These are phyloP conservation scores for Beris chalybata DNA, from an alignment of 2,888 invertebrate genomes.

Conservation along the genomic window DNA sequence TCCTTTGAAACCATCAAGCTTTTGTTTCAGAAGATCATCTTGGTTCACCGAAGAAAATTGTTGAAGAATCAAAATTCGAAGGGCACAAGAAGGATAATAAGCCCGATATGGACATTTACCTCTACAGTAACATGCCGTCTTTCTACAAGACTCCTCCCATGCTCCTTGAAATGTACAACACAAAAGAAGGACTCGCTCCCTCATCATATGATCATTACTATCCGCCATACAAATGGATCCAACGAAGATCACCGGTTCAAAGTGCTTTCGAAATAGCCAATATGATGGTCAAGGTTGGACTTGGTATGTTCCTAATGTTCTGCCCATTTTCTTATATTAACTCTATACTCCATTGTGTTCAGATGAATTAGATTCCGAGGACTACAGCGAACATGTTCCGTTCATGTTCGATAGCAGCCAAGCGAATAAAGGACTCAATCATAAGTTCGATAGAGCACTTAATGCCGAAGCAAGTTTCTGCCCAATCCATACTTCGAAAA, in stretches of 20 bases:
- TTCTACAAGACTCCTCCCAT: conserved; percentile 25
- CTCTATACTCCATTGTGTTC: no score
- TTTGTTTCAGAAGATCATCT: no score
- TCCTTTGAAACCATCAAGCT: no score
- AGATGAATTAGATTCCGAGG: conserved; percentile 14
- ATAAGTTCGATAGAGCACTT: conserved; percentile 21
- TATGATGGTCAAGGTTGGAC: conserved; percentile 36
- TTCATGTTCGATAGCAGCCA: conserved; percentile 3
- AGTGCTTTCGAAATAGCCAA: conserved; percentile 37
- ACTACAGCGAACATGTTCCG: conserved; percentile 28
- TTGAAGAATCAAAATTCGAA: conserved; percentile 17
- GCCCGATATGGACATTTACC: conserved; percentile 33
- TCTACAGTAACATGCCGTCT: conserved; percentile 30
- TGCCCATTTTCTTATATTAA: no score
- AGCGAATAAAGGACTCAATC: conserved; percentile 8
- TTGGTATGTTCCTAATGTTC: conserved; percentile 24
- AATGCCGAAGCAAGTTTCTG: conserved; percentile 14
- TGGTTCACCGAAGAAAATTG: conserved; percentile 3
- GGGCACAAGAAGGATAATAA: conserved; percentile 14
- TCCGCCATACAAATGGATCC: conserved; percentile 34
- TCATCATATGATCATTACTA: conserved; percentile 27
- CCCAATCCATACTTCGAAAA: conserved; percentile 19
- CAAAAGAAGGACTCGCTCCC: conserved; percentile 22
- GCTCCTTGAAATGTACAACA: conserved; percentile 30
- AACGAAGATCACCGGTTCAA: conserved; percentile 31